Percentiles rank a stretch among this genome's conserved stretches.
Evolutionary conservation across 2,888 invertebrate genomes (phyloP).

Genomic region (Nezara viridula): DNA sequence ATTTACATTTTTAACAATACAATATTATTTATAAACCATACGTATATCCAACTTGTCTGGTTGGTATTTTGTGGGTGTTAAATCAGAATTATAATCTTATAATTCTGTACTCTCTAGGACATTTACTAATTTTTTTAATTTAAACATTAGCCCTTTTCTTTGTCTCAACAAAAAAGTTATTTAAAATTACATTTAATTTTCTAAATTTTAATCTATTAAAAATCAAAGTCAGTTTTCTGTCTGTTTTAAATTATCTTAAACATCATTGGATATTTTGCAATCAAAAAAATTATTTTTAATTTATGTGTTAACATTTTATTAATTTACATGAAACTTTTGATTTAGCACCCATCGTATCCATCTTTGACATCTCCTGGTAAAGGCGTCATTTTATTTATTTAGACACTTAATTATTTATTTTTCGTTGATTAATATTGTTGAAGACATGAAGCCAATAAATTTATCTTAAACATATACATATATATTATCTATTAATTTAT

Average conservation of each 20-base stretch:
- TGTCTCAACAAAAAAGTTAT: too few relatives aligned
- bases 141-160: too few relatives aligned
- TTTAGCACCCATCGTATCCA: background rate
- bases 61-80: background rate
- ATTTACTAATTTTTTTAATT: too few relatives aligned
- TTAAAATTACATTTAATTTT: too few relatives aligned
- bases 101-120: too few relatives aligned
- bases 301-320: too few relatives aligned
- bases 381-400: background rate
- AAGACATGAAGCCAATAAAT: constrained; percentile 43
- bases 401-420: background rate
- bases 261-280: too few relatives aligned
- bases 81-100: background rate
- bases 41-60: background rate
- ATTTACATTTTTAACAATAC: constrained; percentile 39
- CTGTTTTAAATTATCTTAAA: too few relatives aligned
- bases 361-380: background rate
- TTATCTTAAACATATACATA: background rate
- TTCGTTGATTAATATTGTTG: constrained; percentile 25
- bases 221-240: too few relatives aligned
- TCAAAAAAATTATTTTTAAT: too few relatives aligned
- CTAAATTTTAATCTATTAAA: too few relatives aligned
- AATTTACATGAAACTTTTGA: background rate
- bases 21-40: constrained; percentile 13
- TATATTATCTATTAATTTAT: background rate